phyloP scores from a whole-genome alignment of 1,140 invertebrate genomes.

The Macrotrachela quadricornifera region DNA sequence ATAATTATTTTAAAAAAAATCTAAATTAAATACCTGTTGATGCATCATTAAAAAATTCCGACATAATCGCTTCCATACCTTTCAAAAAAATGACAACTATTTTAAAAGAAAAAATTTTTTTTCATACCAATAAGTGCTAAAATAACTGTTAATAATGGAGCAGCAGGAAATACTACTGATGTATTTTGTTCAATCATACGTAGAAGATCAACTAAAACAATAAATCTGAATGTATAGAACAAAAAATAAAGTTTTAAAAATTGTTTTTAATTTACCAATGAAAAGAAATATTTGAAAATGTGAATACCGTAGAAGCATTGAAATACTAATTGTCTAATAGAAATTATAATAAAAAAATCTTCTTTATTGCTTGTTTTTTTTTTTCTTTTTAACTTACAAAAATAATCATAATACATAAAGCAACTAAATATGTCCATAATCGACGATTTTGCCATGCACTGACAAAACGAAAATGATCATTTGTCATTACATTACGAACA shows the following conservation, averaged over 20 bases:
- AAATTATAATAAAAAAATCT: slow-evolving; percentile 11
- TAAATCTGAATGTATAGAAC: slow-evolving; percentile 8
- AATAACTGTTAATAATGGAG: slow-evolving; percentile 82
- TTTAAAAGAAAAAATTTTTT: no score
- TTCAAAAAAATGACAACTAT: no score
- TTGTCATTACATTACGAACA: slow-evolving; percentile 71
- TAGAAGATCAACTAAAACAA: slow-evolving; percentile 65
- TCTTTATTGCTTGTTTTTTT: background rate
- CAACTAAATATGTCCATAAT: slow-evolving; percentile 49
- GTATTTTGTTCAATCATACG: slow-evolving; percentile 78
- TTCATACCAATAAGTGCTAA: slow-evolving; percentile 83
- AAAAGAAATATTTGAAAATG: slow-evolving; percentile 98
- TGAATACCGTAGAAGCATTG: slow-evolving; percentile 86
- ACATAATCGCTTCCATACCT: slow-evolving; percentile 93
- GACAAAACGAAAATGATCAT: slow-evolving; percentile 95
- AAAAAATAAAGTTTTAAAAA: background rate
- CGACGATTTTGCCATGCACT: slow-evolving; percentile 80
- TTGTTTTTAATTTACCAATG: slow-evolving; percentile 49
- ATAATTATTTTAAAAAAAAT: no score
- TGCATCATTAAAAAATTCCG: slow-evolving; percentile 95
- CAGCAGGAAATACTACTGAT: slow-evolving; percentile 65
- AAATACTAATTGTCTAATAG: slow-evolving; percentile 86
- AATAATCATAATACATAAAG: slow-evolving; percentile 85
- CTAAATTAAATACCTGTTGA: slow-evolving; percentile 39
- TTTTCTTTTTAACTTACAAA: slow-evolving; percentile 59